Evolutionary conservation across 2,113 vertebrate genomes (phyloP).

Genomic region (Poecilia latipinna): DNA sequence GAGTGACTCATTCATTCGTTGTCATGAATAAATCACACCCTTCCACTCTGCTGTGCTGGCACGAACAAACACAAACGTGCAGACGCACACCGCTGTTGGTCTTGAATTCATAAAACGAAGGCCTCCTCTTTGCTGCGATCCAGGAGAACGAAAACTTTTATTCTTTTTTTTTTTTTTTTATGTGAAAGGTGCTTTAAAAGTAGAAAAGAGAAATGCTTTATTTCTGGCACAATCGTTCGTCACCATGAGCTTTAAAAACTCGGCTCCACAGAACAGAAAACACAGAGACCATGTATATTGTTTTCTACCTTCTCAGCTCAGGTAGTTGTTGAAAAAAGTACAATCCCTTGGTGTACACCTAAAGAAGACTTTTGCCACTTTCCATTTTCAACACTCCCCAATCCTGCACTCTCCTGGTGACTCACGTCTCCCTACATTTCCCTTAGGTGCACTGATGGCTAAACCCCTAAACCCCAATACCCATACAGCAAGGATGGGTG

Average conservation of each 20-base stretch:
- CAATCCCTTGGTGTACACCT: conserved; percentile 26
- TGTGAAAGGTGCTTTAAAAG: not conserved
- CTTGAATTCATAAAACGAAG: conserved; percentile 10
- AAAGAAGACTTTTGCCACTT: conserved; percentile 68
- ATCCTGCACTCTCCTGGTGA: conserved; percentile 17
- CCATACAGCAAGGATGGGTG: conserved; percentile 48
- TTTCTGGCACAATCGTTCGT: not conserved
- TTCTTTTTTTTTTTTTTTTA: not conserved
- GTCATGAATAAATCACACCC: conserved; percentile 69
- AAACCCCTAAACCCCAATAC: conserved; percentile 37
- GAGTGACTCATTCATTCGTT: conserved; percentile 57
- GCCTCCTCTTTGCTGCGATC: not conserved
- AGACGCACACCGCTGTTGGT: not conserved
- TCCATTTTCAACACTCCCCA: conserved; percentile 36
- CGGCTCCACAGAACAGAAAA: not conserved
- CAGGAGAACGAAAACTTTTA: conserved; percentile 13
- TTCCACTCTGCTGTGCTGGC: conserved; percentile 38
- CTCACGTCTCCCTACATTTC: conserved; percentile 51
- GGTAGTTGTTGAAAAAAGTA: conserved; percentile 26
- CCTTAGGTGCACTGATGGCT: conserved; percentile 59
- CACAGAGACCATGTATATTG: not conserved
- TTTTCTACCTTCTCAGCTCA: conserved; percentile 9
- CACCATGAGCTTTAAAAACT: not conserved
- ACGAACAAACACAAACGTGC: not conserved
- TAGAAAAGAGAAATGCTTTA: not conserved